Percentiles rank a stretch among this genome's conserved stretches.
Evolutionary conservation across 2,888 invertebrate species (phyloP).

Genomic region (Tinea pellionella): DNA sequence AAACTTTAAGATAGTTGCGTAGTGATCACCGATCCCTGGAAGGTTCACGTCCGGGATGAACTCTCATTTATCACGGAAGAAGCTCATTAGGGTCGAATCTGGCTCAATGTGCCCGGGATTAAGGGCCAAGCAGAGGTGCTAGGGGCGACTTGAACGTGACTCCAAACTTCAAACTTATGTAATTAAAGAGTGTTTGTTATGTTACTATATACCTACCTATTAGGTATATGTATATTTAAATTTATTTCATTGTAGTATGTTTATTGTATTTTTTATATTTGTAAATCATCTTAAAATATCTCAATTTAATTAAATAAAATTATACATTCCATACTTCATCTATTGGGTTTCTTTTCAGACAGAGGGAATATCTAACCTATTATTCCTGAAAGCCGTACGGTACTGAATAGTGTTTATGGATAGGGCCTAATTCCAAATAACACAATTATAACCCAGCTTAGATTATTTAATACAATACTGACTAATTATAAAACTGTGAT

Average conservation of each 20-base stretch:
- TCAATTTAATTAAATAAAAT: too few species aligned
- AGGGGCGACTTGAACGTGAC: slow-evolving; percentile 1
- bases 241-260: not conserved
- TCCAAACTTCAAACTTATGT: slow-evolving; percentile 1
- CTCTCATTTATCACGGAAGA: slow-evolving; percentile 52
- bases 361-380: too few species aligned
- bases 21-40: slow-evolving; percentile 57
- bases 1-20: slow-evolving; percentile 40
- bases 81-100: slow-evolving; percentile 58
- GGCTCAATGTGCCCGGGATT: slow-evolving; percentile 53
- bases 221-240: not conserved
- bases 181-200: not conserved
- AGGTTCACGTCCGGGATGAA: slow-evolving; percentile 26
- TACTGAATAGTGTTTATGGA: too few species aligned
- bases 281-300: too few species aligned
- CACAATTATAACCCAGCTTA: too few species aligned
- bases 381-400: too few species aligned
- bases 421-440: too few species aligned
- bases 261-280: not conserved
- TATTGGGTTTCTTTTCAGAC: too few species aligned
- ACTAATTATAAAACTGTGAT: too few species aligned
- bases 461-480: too few species aligned
- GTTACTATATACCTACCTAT: not conserved
- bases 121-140: slow-evolving; percentile 33
- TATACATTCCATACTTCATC: too few species aligned